phyloP scores from a whole-genome alignment of 2,888 invertebrate genomes.

The Conomelus anceps region DNA sequence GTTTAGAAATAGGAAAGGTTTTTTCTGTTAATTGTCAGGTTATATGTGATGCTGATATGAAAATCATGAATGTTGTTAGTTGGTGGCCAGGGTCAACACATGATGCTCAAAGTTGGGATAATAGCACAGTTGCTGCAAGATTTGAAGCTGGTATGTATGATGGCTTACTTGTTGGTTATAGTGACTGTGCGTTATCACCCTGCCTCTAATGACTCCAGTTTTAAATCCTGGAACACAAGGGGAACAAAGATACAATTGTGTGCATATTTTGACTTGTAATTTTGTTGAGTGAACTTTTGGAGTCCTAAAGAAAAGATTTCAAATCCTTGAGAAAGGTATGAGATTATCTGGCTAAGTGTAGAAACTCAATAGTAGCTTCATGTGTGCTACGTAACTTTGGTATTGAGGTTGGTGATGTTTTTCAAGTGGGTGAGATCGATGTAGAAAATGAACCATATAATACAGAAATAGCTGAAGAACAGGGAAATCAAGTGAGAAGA shows the following conservation, averaged over 20 bases:
- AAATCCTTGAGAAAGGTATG: too few species aligned
- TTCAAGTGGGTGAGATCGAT: too few species aligned
- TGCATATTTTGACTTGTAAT: slow-evolving; percentile 14
- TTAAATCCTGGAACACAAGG: slow-evolving; percentile 8
- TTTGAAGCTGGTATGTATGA: slow-evolving; percentile 10
- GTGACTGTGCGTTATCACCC: neutral
- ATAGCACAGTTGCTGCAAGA: slow-evolving; percentile 7
- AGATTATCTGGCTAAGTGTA: slow-evolving; percentile 1
- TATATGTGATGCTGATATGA: slow-evolving; percentile 5
- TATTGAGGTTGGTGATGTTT: too few species aligned
- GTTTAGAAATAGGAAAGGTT: slow-evolving; percentile 6
- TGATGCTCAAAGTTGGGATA: slow-evolving; percentile 1
- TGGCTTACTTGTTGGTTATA: slow-evolving; percentile 2
- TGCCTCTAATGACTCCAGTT: slow-evolving; percentile 1
- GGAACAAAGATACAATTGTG: neutral
- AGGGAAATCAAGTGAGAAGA: slow-evolving; percentile 6
- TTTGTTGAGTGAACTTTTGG: slow-evolving; percentile 9
- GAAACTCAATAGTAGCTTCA: slow-evolving; percentile 11
- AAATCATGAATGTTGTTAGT: slow-evolving; percentile 2
- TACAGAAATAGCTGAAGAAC: slow-evolving; percentile 1
- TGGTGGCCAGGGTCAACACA: neutral
- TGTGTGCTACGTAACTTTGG: slow-evolving; percentile 9
- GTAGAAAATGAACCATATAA: slow-evolving; percentile 13
- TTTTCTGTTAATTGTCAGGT: slow-evolving; percentile 5
- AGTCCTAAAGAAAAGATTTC: slow-evolving; percentile 7